Evolutionary conservation across 2,888 invertebrate genomes (phyloP), one percentile per base, ranked within the genome.

Genomic region (Coelinius sp.): DNA sequence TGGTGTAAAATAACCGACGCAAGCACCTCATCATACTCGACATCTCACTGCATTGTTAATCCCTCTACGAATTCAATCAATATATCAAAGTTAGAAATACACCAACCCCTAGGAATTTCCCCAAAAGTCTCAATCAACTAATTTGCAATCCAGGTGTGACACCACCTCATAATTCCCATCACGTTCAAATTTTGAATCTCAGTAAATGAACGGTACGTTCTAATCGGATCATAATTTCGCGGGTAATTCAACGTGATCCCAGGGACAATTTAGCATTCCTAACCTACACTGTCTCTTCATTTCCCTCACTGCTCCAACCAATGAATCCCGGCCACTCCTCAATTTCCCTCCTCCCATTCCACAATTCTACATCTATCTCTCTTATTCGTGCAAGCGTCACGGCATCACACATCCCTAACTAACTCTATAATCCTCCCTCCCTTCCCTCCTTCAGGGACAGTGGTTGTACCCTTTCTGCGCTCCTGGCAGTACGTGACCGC

Each of bases 161-260:
- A 59, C 14, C n/a, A 24, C 25, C 59, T 70, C 64, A 62, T 73
- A 56, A 82, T 81, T 81, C 80, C 75, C 71, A 74, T 76, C 80
- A 81, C 81, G 81, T 76, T 74, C 77, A 52, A 77, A 81, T 80
- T 80, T 78, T 79, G 78, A 79, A 82, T 82, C 79, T 77, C 76
- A 64, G 76, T 78, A 80, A 81, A 77, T 75, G 71, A 76, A 76
- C 53, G 63, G 44, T 38, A 31, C 52, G 73, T 74, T 77, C 76
- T 82, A 81, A 82, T 82, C 79, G 79, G 78, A 81, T 82, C 78
- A 81, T 81, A 81, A 82, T 82, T 82, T 80, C 76, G 74, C 76
- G 78, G 78, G 78, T 81, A 80, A 81, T 80, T 80, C 78, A 73
- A 77, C 75, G 80, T 78, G 78, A 77, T 77, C 74, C 78, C 73